Evolutionary conservation across 1,140 invertebrate genomes (phyloP).

Genomic region (Archegozetes longisetosus): DNA sequence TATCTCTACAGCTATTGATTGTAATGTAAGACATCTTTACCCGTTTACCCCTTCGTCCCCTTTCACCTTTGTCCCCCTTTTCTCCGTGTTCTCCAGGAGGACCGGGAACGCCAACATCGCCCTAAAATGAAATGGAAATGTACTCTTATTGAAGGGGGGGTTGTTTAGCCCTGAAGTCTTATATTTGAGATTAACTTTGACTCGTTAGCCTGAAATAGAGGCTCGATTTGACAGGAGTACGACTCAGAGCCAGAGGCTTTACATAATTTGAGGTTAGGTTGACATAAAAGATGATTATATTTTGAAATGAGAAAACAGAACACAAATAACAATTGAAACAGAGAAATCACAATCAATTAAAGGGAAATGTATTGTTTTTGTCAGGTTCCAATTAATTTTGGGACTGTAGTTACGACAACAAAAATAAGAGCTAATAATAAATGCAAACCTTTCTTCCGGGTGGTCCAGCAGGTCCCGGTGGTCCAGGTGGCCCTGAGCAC

Average conservation of each 20-base stretch:
- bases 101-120: conserved; percentile 52
- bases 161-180: no score
- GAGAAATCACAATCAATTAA: no score
- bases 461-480: conserved; percentile 47
- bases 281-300: no score
- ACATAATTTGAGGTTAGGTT: background rate
- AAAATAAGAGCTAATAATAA: no score
- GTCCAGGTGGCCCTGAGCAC: conserved; percentile 75
- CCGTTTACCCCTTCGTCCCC: conserved; percentile 36
- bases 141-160: no score
- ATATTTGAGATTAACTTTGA: no score
- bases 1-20: background rate
- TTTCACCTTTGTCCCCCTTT: conserved; percentile 69
- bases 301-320: no score
- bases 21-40: conserved; percentile 10
- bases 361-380: no score
- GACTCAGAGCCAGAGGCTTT: background rate
- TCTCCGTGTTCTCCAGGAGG: conserved; percentile 77
- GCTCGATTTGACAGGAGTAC: background rate
- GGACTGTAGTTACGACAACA: no score
- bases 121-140: conserved; percentile 32
- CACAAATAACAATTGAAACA: no score
- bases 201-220: no score
- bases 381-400: no score
- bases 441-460: conserved; percentile 49